Base-by-base conservation (phyloP, 2,888 invertebrate species). In the Argynnis bischoffii region DNA sequence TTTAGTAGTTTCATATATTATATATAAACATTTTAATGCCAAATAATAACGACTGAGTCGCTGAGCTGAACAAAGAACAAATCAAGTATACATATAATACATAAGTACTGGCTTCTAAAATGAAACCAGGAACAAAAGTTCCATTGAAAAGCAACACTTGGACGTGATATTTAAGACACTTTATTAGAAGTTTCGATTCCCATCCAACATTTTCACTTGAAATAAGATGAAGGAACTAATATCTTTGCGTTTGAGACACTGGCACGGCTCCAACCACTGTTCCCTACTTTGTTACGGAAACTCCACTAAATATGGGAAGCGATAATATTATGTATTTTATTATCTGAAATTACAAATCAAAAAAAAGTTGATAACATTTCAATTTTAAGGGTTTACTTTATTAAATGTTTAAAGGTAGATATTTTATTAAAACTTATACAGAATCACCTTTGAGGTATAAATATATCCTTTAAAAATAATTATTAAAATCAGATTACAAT, bases 191-290 rank as follows among this genome's bases (percentile, higher is more conserved):
- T 61, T 61, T 61, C 51, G 18, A 61, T 61, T 61, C 61, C 3
- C 51, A 18, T 61, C 50, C 35, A 61, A 61, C 51, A 35, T 51
- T 61, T 53, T 61, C 61, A 51, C 51, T 61, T 51, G 51, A 50
- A 61, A 61, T 61, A 61, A 57, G 26, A 57, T 46, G 65, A 57
- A 65, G 65, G 51, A 57, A 41, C 57, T 65, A 57, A 65, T 65
- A 65, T 65, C 53, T 57, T 46, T 18, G 41, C 8, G 18, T 57
- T 53, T 16, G 57, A 61, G 61, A 61, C 61, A 61, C 65, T 65
- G 65, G 65, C 65, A 21, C 65, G 41, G 41, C 53, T 59, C 65
- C 65, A 57, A 48, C 31, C 41, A 65, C 26, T 35, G 21, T 18
- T 41, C 41, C 31, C 41, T 61, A 2, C n/a, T 5, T 14, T 15